Evolutionary conservation across 2,797 vertebrate genomes (phyloP).

Genomic region (Neostethus bicornis): DNA sequence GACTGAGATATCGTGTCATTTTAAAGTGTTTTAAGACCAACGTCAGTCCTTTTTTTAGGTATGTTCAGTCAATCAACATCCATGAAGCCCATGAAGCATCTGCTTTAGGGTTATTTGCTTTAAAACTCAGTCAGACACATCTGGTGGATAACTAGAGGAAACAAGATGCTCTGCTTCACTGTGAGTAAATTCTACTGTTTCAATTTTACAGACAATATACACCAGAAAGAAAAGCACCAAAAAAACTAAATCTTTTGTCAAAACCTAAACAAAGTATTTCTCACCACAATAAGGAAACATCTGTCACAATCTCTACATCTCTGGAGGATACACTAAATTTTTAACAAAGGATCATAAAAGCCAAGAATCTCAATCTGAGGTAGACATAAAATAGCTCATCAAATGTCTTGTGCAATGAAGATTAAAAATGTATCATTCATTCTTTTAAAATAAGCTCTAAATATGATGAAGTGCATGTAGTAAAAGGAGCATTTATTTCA

Average conservation of each 20-base stretch:
- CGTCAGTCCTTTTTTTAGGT: constrained; percentile 15
- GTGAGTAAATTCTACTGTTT: constrained; percentile 31
- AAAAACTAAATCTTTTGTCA: constrained; percentile 16
- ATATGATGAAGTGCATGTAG: constrained; percentile 30
- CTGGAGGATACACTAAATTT: constrained; percentile 18
- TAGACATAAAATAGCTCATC: constrained; percentile 29
- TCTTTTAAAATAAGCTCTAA: constrained; percentile 21
- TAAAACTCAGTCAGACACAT: constrained; percentile 9
- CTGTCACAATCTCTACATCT: constrained; percentile 13
- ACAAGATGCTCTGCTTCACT: constrained; percentile 38
- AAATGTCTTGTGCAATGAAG: constrained; percentile 35
- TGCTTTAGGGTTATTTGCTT: constrained; percentile 17
- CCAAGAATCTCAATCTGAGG: constrained; percentile 28
- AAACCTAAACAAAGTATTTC: constrained; percentile 11
- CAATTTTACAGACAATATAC: constrained; percentile 16
- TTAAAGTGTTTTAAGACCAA: constrained; percentile 3
- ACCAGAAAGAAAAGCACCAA: constrained; percentile 2
- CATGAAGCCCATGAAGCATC: constrained; percentile 21
- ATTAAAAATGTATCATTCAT: constrained; percentile 36
- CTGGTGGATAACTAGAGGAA: constrained; percentile 51
- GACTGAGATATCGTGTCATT: no score
- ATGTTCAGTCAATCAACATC: constrained; percentile 13
- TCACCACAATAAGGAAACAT: constrained; percentile 17
- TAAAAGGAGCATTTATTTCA: constrained; percentile 58
- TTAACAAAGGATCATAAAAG: constrained; percentile 34